A percentile compares a stretch with the other conserved stretches of the same genome.
phyloP scores from a whole-genome alignment of 92 coral and sea anemone genomes.

The Zoanthus sociatus region DNA sequence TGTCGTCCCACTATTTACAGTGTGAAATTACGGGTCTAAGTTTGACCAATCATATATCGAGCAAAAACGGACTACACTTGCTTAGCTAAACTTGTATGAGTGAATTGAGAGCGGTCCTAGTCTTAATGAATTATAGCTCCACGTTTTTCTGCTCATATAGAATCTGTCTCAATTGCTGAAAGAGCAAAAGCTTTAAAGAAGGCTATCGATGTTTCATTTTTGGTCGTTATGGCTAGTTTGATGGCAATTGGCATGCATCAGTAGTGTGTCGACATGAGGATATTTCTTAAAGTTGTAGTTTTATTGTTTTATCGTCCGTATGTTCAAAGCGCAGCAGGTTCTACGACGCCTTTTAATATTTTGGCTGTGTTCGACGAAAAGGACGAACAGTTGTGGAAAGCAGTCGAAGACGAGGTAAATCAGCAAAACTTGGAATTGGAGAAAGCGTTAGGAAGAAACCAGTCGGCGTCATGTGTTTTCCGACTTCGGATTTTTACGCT shows the following conservation, averaged over 20 bases:
- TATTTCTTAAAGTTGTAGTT: not conserved
- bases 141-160: not conserved
- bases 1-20: not conserved
- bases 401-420: not conserved
- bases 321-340: not conserved
- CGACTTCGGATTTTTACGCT: slow-evolving; percentile 15
- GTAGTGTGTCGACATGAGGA: not conserved
- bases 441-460: not conserved
- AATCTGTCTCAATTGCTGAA: not conserved
- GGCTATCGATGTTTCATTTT: not conserved
- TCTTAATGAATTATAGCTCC: not conserved
- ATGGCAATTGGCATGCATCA: too few species aligned
- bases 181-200: not conserved
- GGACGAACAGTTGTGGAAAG: not conserved
- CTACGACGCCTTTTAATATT: not conserved
- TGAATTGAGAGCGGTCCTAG: not conserved
- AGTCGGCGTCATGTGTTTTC: not conserved
- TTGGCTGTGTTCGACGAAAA: slow-evolving; percentile 25
- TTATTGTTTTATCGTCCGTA: not conserved
- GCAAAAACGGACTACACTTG: not conserved
- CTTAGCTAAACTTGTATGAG: not conserved
- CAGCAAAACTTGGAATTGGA: slow-evolving; percentile 18
- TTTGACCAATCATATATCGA: not conserved
- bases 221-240: too few species aligned
- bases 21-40: not conserved